Percentiles rank a stretch among this genome's conserved stretches.
These are phyloP conservation scores for Halichoeres trimaculatus DNA, from an alignment of 2,113 vertebrate species.

Conservation along the genomic window DNA sequence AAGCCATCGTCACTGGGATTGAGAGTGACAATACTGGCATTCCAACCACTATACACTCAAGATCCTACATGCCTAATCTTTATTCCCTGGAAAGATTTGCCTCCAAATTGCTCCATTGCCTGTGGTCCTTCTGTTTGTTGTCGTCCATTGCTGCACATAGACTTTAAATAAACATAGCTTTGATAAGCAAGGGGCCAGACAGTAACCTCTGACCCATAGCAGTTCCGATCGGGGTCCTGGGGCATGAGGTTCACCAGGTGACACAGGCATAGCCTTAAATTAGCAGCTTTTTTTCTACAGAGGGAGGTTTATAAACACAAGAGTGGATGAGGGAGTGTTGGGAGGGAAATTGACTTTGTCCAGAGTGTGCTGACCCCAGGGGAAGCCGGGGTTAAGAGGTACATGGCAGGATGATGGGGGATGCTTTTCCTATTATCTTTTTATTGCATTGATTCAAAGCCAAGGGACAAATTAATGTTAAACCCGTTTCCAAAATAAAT, in stretches of 20 bases:
- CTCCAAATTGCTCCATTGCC: constrained; percentile 62
- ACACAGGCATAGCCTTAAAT: constrained; percentile 71
- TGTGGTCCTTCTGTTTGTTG: constrained; percentile 72
- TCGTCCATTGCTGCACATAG: constrained; percentile 71
- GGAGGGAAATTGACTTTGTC: constrained; percentile 73
- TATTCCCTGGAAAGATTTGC: constrained; percentile 62
- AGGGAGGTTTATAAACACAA: constrained; percentile 72
- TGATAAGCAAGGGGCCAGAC: constrained; percentile 77
- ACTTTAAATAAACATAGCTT: constrained; percentile 83
- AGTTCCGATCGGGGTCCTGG: constrained; percentile 66
- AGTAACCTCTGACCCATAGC: constrained; percentile 76
- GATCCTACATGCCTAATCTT: constrained; percentile 60
- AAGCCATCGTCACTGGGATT: constrained; percentile 68
- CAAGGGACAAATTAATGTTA: neutral
- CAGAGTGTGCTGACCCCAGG: constrained; percentile 63
- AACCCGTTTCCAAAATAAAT: constrained; percentile 46
- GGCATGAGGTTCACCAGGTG: constrained; percentile 81
- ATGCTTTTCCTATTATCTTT: neutral
- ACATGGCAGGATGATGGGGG: constrained; percentile 6
- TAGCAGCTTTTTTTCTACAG: constrained; percentile 45
- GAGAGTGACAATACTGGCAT: constrained; percentile 70
- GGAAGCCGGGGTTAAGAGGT: constrained; percentile 70
- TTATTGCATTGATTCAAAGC: neutral
- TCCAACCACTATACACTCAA: constrained; percentile 39
- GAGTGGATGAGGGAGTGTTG: constrained; percentile 62